Evolutionary conservation across 2,888 invertebrate genomes (phyloP), one percentile per base, ranked within the genome.

Genomic region (Spisula subtruncata): DNA sequence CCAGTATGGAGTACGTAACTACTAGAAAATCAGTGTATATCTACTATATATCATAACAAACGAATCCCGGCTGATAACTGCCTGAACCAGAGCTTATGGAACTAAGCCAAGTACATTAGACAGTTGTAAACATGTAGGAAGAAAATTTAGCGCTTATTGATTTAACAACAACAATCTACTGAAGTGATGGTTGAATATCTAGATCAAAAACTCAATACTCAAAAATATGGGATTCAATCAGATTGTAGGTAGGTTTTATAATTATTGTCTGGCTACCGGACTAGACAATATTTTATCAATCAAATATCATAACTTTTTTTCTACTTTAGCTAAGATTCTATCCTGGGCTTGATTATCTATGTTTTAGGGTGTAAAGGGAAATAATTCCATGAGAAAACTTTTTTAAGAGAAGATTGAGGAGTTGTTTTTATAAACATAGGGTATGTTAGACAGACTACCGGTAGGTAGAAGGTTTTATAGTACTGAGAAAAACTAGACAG

Each of bases 91-190:
- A 56, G 54, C 25, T 32, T 35, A 82, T 82, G 82, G 82, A 82
- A 82, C 54, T 2, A 18, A 56, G 82, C 82, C 82, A 82, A 82
- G 29, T 16, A 71, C 35, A 82, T 56, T 32, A 54, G 56, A 56
- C 48, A 48, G 25, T 81, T 48, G 25, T 81, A 81, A 81, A 81
- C 81, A 81, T 48, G 20, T 29, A 56, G 54, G 20, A 25, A 25
- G 82, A 82, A 82, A 82, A 54, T 56, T 32, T 56, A 32, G n/a
- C 56, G 56, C 54, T 56, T 82, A 82, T 82, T 82, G 82, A 82
- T 82, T 56, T 56, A 35, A 29, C 48, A 25, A 29, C 48, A 25
- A 54, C 46, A 56, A 82, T 29, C 29, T 82, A 82, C 56, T 29
- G 56, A 32, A 71, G 32, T 29, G 14, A 4, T 14, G 29, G 71